These are phyloP conservation scores for Sula dactylatra DNA, from an alignment of 2,113 vertebrate genomes.

Conservation along the genomic window DNA sequence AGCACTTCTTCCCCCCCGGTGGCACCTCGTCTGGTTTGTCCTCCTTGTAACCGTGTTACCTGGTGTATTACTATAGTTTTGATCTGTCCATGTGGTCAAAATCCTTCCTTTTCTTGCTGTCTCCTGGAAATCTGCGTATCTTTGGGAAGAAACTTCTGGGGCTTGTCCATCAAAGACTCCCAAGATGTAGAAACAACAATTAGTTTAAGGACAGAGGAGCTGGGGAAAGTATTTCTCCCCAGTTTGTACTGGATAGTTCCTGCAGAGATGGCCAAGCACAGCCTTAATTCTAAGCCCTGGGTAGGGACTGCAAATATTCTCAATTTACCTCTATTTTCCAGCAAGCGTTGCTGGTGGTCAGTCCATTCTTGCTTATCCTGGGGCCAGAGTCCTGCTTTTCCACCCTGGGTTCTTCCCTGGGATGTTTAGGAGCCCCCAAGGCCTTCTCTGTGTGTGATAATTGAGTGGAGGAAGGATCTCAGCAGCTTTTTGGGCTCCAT, in stretches of 20 bases:
- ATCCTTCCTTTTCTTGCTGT: background rate
- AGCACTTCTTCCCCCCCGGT: background rate
- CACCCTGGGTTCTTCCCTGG: background rate
- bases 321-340: background rate
- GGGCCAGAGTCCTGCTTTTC: background rate
- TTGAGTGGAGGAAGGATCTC: background rate
- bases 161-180: background rate
- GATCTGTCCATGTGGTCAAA: background rate
- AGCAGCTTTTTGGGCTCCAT: background rate
- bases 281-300: no score
- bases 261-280: background rate
- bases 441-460: no score
- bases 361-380: background rate
- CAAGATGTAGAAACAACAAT: background rate
- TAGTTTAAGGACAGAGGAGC: background rate
- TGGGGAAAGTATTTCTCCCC: background rate
- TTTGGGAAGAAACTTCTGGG: background rate
- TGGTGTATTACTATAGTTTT: accelerated
- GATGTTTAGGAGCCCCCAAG: no score
- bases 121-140: background rate
- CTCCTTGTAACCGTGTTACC: background rate
- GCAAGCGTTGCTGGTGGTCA: background rate
- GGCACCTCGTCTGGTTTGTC: background rate
- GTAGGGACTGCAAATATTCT: background rate
- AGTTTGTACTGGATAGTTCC: background rate